A percentile compares a stretch with the other conserved stretches of the same genome.
phyloP scores from a whole-genome alignment of 2,113 vertebrate genomes.

The Bambusicola thoracicus region DNA sequence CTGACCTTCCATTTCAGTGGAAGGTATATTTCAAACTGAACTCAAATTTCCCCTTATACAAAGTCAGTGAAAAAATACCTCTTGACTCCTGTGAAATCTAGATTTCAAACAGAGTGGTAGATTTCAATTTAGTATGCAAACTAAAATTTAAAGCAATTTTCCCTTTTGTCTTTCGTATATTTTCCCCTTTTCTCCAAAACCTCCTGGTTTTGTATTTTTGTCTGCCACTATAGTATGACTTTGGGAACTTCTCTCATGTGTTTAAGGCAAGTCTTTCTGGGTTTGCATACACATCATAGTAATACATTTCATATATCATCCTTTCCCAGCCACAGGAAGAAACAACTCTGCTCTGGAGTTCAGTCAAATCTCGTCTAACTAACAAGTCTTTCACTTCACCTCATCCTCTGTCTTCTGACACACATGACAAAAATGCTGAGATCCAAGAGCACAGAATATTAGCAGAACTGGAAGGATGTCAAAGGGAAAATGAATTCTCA shows the following conservation, averaged over 20 bases:
- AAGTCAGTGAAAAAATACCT: background rate
- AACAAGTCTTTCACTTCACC: slow-evolving; percentile 5
- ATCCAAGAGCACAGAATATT: background rate
- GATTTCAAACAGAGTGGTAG: background rate
- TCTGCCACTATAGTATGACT: background rate
- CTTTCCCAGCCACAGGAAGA: background rate
- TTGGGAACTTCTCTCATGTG: background rate
- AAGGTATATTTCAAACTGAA: background rate
- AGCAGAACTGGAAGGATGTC: background rate
- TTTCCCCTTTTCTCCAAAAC: background rate
- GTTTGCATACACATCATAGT: background rate
- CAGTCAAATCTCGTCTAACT: background rate
- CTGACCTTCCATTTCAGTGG: background rate
- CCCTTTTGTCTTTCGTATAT: background rate
- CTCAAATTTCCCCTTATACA: background rate
- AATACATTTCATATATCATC: background rate
- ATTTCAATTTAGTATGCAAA: background rate
- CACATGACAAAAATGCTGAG: background rate
- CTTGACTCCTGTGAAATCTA: background rate
- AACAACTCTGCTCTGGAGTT: background rate
- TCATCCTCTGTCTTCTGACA: slow-evolving; percentile 14
- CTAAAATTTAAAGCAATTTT: background rate
- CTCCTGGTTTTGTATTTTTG: background rate
- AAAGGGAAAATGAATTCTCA: background rate
- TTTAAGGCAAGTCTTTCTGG: background rate